Evolutionary conservation across 2,888 invertebrate species (phyloP).

Genomic region (Macaria notata): DNA sequence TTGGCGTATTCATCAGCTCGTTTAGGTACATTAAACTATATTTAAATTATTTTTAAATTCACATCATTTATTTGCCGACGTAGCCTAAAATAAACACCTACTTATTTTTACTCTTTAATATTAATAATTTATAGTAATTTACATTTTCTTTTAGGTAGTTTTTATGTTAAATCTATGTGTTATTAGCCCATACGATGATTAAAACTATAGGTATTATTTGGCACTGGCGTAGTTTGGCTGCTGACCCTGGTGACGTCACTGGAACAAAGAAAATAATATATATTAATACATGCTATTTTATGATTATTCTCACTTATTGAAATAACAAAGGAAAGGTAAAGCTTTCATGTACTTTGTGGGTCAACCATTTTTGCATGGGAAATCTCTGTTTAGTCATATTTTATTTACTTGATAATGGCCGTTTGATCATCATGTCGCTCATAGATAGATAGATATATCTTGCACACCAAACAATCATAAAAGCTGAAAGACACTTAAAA

Average conservation of each 20-base stretch:
- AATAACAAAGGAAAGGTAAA: not conserved
- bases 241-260: slow-evolving; percentile 77
- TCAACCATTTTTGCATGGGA: too few relatives aligned
- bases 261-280: slow-evolving; percentile 43
- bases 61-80: slow-evolving; percentile 53
- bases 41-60: slow-evolving; percentile 63
- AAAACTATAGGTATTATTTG: slow-evolving; percentile 64
- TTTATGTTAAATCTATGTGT: slow-evolving; percentile 53
- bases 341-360: too few relatives aligned
- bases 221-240: slow-evolving; percentile 61
- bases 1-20: slow-evolving; percentile 77
- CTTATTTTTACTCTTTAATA: slow-evolving; percentile 49
- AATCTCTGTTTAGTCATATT: too few relatives aligned
- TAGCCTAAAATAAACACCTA: slow-evolving; percentile 66
- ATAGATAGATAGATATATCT: too few relatives aligned
- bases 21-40: slow-evolving; percentile 62
- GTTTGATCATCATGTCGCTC: too few relatives aligned
- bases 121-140: slow-evolving; percentile 40
- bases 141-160: slow-evolving; percentile 29
- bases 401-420: too few relatives aligned
- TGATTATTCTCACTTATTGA: too few relatives aligned
- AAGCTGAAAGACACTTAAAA: too few relatives aligned
- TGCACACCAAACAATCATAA: too few relatives aligned
- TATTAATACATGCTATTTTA: not conserved
- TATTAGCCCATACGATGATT: slow-evolving; percentile 66